Percentiles rank a stretch among this genome's conserved stretches.
These are phyloP conservation scores for Paraplagusia blochii DNA, from an alignment of 2,113 vertebrate genomes.

Conservation along the genomic window DNA sequence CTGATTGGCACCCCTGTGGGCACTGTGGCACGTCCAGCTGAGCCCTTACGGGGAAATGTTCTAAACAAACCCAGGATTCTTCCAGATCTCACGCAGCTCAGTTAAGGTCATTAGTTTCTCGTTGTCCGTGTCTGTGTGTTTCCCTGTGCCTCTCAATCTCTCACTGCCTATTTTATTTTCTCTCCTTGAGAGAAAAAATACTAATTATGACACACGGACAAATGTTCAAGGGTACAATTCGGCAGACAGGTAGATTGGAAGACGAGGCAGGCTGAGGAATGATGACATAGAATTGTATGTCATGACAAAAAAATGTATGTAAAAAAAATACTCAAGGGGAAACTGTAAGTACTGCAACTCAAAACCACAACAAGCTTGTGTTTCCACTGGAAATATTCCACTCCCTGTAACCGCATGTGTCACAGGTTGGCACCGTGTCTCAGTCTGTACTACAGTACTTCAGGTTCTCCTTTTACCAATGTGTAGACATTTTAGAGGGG, in stretches of 20 bases:
- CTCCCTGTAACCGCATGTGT: too few species aligned
- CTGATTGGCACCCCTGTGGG: slow-evolving; percentile 34
- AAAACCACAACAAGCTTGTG: too few species aligned
- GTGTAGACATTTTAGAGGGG: too few species aligned
- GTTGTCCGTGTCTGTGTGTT: slow-evolving; percentile 1
- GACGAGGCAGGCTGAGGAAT: slow-evolving; percentile 1
- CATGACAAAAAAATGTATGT: too few species aligned
- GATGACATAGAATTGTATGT: slow-evolving; percentile 5
- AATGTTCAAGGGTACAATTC: slow-evolving; percentile 3
- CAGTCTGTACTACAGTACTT: too few species aligned
- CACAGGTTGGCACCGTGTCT: too few species aligned
- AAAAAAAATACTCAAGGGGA: too few species aligned
- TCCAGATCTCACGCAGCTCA: slow-evolving; percentile 22
- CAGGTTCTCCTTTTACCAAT: too few species aligned
- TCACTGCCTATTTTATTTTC: not conserved
- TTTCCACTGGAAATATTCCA: too few species aligned
- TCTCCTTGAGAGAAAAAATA: slow-evolving; percentile 1
- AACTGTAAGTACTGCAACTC: too few species aligned
- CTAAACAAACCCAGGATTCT: slow-evolving; percentile 23
- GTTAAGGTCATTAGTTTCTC: slow-evolving; percentile 4
- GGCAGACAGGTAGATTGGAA: slow-evolving; percentile 8
- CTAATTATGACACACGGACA: slow-evolving; percentile 13
- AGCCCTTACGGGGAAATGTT: slow-evolving; percentile 22
- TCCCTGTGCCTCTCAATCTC: slow-evolving; percentile 1
- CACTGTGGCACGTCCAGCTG: slow-evolving; percentile 42